These are phyloP conservation scores for Dromiciops gliroides DNA, from an alignment of 2,113 vertebrate genomes.

Conservation along the genomic window DNA sequence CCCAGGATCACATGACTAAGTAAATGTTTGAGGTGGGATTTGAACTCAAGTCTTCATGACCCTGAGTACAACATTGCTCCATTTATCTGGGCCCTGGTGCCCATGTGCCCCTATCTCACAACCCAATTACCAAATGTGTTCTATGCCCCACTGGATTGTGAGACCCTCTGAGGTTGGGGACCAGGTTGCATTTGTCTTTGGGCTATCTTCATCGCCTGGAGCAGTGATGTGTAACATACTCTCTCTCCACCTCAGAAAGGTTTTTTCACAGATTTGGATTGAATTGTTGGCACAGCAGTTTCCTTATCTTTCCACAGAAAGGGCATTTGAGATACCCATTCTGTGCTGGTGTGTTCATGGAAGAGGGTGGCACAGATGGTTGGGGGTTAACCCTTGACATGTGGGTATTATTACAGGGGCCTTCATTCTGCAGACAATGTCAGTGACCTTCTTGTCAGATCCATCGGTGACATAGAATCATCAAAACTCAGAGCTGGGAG, in stretches of 20 bases:
- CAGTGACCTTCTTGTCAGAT: background rate
- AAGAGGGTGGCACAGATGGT: background rate
- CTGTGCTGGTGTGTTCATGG: background rate
- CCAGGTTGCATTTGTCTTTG: background rate
- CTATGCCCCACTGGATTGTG: background rate
- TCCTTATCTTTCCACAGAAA: background rate
- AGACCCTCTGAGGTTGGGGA: background rate
- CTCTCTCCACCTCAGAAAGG: background rate
- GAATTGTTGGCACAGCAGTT: background rate
- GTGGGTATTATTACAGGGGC: background rate
- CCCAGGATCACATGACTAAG: background rate
- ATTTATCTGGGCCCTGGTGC: background rate
- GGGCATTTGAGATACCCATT: background rate
- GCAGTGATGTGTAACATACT: background rate
- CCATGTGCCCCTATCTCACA: background rate
- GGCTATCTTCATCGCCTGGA: background rate
- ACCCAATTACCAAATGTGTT: background rate
- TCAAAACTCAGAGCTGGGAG: background rate
- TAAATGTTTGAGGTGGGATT: background rate
- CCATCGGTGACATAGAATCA: background rate
- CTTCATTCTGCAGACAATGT: background rate
- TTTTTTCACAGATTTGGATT: background rate
- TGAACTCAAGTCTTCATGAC: background rate
- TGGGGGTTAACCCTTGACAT: background rate
- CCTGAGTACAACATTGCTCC: background rate